Conservation (phyloP, 1,140 invertebrate genomes). For the Scaptomyza montana region DNA sequence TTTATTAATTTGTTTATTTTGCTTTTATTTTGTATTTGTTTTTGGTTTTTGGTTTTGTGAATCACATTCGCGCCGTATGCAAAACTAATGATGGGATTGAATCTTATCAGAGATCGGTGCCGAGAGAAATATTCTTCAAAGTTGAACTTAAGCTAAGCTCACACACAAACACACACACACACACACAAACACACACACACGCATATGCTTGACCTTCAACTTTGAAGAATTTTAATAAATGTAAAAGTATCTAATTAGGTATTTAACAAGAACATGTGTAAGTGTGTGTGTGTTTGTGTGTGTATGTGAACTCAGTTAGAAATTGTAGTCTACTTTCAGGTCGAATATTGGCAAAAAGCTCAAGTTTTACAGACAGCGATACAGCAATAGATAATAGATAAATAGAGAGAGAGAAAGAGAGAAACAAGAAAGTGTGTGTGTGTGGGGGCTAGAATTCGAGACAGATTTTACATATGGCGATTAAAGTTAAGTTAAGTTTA, state of each 20-base stretch:
- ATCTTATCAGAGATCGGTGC: constrained; percentile 1
- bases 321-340: constrained; percentile 32
- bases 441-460: background rate
- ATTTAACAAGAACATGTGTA: background rate
- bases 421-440: background rate
- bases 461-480: background rate
- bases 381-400: constrained; percentile 34
- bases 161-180: background rate
- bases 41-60: constrained; percentile 39
- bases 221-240: background rate
- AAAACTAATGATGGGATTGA: constrained; percentile 30
- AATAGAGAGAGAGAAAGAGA: constrained; percentile 8
- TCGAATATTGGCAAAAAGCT: constrained; percentile 27
- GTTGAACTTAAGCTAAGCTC: background rate
- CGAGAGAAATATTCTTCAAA: constrained; percentile 5
- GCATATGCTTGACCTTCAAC: too few species aligned
- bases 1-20: constrained; percentile 34
- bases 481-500: constrained; percentile 61
- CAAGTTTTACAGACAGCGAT: constrained; percentile 43
- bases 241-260: background rate
- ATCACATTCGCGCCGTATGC: constrained; percentile 63
- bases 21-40: constrained; percentile 31
- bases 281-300: background rate
- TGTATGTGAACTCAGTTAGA: background rate
- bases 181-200: too few species aligned